phyloP scores from a whole-genome alignment of 2,888 invertebrate species.

The Cephonodes hylas region DNA sequence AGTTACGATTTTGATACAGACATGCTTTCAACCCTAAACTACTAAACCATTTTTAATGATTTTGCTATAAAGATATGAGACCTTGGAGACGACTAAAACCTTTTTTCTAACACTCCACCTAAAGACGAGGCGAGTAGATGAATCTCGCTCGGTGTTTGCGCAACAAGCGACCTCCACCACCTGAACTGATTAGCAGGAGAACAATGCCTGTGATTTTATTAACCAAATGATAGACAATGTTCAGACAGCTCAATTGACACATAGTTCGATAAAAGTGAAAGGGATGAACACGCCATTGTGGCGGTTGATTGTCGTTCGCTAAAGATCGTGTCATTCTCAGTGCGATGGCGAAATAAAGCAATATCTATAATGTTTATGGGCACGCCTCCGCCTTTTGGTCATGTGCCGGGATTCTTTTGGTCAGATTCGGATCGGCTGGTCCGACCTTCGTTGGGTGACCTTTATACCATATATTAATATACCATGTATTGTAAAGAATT shows the following conservation, averaged over 20 bases:
- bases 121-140: too few species aligned
- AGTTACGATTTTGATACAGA: too few species aligned
- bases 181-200: background rate
- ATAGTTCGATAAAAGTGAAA: constrained; percentile 64
- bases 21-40: too few species aligned
- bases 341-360: constrained; percentile 59
- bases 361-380: constrained; percentile 43
- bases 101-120: too few species aligned
- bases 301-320: constrained; percentile 51
- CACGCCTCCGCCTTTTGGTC: constrained; percentile 30
- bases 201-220: background rate
- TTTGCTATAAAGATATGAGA: too few species aligned
- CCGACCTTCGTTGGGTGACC: background rate
- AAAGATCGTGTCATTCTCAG: constrained; percentile 77
- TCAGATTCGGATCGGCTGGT: constrained; percentile 18
- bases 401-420: background rate
- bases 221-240: constrained; percentile 30
- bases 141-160: background rate
- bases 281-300: constrained; percentile 64
- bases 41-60: too few species aligned
- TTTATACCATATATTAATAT: too few species aligned
- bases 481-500: too few species aligned
- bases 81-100: too few species aligned
- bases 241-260: constrained; percentile 64
- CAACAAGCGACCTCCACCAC: background rate